Conservation (phyloP, 2,113 vertebrate species). For the Podarcis muralis region DNA sequence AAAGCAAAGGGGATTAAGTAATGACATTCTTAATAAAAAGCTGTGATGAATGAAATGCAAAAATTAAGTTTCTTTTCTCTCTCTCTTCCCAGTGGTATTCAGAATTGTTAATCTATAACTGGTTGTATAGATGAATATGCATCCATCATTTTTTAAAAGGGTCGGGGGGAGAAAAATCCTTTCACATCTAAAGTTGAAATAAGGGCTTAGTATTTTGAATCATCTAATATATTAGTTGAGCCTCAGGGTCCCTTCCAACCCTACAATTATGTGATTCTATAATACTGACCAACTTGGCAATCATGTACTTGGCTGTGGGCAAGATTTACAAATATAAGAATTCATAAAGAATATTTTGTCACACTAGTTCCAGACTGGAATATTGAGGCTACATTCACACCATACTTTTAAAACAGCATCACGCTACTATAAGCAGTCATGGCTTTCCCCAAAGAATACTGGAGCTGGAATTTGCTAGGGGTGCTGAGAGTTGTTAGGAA, state of each 20-base stretch:
- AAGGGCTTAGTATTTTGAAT: slow-evolving; percentile 45
- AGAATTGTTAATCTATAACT: slow-evolving; percentile 70
- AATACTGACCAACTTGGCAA: slow-evolving; percentile 12
- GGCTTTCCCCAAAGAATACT: no score
- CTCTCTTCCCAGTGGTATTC: slow-evolving; percentile 62
- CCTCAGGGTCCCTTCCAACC: no score
- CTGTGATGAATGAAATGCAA: slow-evolving; percentile 77
- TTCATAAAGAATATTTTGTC: background rate
- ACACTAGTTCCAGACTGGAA: background rate
- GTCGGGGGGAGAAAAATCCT: slow-evolving; percentile 30
- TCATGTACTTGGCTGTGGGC: background rate
- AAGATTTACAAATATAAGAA: background rate
- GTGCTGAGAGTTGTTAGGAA: no score
- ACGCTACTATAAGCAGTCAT: no score
- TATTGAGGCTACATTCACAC: no score
- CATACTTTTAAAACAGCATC: no score
- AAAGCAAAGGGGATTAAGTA: slow-evolving; percentile 59
- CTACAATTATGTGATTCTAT: no score
- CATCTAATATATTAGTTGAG: background rate
- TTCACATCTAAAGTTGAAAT: slow-evolving; percentile 62
- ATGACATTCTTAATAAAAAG: slow-evolving; percentile 74
- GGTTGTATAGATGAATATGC: slow-evolving; percentile 71
- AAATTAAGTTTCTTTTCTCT: slow-evolving; percentile 76
- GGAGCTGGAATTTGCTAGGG: no score
- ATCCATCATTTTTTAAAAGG: slow-evolving; percentile 70